These are phyloP conservation scores for Coenonympha glycerion DNA, from an alignment of 2,888 invertebrate genomes.

Conservation along the genomic window DNA sequence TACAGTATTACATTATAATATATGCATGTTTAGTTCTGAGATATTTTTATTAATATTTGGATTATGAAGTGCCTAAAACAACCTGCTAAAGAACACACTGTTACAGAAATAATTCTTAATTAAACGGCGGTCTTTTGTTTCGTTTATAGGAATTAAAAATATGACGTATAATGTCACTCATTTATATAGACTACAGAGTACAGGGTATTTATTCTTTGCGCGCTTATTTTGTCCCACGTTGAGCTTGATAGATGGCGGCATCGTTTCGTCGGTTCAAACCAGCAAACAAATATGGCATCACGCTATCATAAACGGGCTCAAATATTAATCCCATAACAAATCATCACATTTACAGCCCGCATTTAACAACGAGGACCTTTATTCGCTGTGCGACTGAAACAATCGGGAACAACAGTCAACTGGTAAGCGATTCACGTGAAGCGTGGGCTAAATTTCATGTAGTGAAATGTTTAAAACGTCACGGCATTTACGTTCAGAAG, in stretches of 20 bases:
- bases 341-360: conserved; percentile 34
- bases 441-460: no score
- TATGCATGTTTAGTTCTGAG: no score
- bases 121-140: background rate
- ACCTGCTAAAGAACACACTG: no score
- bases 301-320: conserved; percentile 67
- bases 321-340: conserved; percentile 68
- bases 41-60: no score
- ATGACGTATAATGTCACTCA: conserved; percentile 38
- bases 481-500: no score
- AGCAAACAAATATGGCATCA: conserved; percentile 70
- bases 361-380: conserved; percentile 52
- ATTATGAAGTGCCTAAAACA: no score
- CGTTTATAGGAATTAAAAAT: conserved; percentile 38
- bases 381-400: no score
- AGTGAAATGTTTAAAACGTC: no score
- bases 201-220: conserved; percentile 49
- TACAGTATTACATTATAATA: no score
- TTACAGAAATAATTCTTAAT: no score
- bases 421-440: no score
- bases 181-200: conserved; percentile 59
- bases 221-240: conserved; percentile 64
- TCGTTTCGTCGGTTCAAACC: conserved; percentile 49
- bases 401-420: no score
- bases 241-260: conserved; percentile 67